Conservation (phyloP, 1,140 invertebrate species). For the Triops longicaudatus region DNA sequence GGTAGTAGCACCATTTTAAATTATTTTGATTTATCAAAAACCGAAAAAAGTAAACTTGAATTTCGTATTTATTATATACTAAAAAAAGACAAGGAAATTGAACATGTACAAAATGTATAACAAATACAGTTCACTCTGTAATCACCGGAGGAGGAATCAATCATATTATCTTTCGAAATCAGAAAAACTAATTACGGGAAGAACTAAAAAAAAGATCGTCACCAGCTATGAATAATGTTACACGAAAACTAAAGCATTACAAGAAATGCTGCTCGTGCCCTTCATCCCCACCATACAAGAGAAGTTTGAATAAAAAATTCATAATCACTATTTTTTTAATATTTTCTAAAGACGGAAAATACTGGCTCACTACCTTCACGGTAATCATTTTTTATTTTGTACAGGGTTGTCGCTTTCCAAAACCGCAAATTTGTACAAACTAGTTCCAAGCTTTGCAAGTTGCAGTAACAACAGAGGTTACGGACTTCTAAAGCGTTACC, state of each 20-base stretch:
- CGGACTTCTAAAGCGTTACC: background rate
- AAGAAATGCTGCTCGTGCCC: background rate
- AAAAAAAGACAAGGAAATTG: background rate
- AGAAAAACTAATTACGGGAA: background rate
- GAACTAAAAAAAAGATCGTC: slow-evolving; percentile 4
- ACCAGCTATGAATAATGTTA: background rate
- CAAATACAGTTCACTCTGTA: slow-evolving; percentile 12
- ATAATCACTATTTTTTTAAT: background rate
- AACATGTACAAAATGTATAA: slow-evolving; percentile 16
- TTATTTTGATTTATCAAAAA: too few relatives aligned
- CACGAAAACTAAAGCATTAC: background rate
- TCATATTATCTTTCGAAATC: background rate
- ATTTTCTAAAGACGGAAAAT: background rate
- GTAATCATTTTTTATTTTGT: background rate
- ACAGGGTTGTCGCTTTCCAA: background rate
- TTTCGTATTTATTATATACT: too few relatives aligned
- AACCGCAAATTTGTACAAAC: background rate
- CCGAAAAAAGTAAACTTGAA: too few relatives aligned
- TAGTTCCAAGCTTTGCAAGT: background rate
- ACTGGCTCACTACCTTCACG: background rate
- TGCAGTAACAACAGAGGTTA: background rate
- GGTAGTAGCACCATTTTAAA: too few relatives aligned
- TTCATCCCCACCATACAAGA: background rate
- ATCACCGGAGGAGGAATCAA: background rate
- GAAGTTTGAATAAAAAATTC: background rate